A percentile compares a stretch with the other conserved stretches of the same genome.
Evolutionary conservation across 2,113 vertebrate genomes (phyloP).

Genomic region (Gobio gobio): DNA sequence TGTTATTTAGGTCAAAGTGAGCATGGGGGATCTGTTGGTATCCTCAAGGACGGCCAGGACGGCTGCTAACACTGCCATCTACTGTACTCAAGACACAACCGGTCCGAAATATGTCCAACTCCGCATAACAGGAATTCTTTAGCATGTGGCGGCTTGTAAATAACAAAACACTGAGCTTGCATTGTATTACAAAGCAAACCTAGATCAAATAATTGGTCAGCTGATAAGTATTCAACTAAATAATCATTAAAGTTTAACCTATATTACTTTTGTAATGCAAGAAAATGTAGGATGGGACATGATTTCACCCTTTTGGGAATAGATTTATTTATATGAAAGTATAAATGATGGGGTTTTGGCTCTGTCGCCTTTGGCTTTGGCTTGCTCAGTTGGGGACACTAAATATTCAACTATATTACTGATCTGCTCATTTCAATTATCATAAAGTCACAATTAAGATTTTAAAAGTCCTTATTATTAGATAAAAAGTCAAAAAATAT

Average conservation of each 20-base stretch:
- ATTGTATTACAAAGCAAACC: neutral
- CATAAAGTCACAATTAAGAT: too few relatives aligned
- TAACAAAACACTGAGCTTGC: neutral
- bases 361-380: too few relatives aligned
- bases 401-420: too few relatives aligned
- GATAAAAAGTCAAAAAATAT: too few relatives aligned
- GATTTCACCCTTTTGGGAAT: neutral
- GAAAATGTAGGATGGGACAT: neutral
- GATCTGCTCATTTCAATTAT: too few relatives aligned
- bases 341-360: too few relatives aligned
- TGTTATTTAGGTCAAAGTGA: slow-evolving; percentile 38
- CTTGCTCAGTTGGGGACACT: too few relatives aligned
- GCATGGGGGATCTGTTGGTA: neutral
- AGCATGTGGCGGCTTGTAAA: neutral
- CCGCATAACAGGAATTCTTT: neutral
- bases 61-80: slow-evolving; percentile 41
- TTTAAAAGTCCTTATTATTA: too few relatives aligned
- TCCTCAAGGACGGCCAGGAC: slow-evolving; percentile 40
- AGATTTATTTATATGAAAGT: neutral
- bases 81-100: neutral
- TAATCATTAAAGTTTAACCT: neutral
- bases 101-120: neutral
- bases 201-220: neutral
- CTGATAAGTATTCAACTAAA: neutral
- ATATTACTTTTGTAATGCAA: neutral